These are phyloP conservation scores for Zapus hudsonius DNA, from an alignment of 2,113 vertebrate species.

Conservation along the genomic window DNA sequence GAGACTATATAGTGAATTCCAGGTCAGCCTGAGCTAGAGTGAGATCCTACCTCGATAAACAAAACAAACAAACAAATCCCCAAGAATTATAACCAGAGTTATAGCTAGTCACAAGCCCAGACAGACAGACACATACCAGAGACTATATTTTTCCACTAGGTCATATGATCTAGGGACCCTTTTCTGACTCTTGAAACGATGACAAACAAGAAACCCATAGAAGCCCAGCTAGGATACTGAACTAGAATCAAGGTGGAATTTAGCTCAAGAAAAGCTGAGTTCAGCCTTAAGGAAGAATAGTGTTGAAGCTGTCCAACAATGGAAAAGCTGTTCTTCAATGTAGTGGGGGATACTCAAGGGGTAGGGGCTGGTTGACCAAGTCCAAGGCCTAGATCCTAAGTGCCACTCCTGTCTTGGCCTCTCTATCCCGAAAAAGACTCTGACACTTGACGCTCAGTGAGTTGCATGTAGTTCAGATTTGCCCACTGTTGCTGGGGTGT, in stretches of 20 bases:
- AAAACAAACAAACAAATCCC: too few species aligned
- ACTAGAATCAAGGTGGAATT: not conserved
- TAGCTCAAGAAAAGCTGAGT: not conserved
- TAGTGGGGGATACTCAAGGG: accelerated
- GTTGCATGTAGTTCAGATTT: not conserved
- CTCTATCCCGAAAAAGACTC: constrained; percentile 16
- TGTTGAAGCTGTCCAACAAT: too few species aligned
- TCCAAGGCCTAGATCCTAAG: not conserved
- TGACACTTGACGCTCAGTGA: not conserved
- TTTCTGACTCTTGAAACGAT: not conserved
- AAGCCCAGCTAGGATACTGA: not conserved
- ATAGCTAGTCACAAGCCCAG: not conserved
- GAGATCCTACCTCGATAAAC: too few species aligned
- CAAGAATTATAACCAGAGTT: not conserved
- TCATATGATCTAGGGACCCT: not conserved
- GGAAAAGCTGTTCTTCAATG: not conserved
- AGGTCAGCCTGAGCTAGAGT: too few species aligned
- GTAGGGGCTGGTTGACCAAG: not conserved
- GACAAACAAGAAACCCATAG: not conserved
- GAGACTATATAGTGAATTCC: too few species aligned
- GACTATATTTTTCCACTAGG: not conserved
- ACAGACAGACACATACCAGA: not conserved
- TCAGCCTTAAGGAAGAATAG: not conserved
- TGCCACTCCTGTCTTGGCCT: not conserved
- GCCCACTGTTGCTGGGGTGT: not conserved